These are phyloP conservation scores for Dorcus parallelipipedus DNA, from an alignment of 2,888 invertebrate genomes.

Conservation along the genomic window DNA sequence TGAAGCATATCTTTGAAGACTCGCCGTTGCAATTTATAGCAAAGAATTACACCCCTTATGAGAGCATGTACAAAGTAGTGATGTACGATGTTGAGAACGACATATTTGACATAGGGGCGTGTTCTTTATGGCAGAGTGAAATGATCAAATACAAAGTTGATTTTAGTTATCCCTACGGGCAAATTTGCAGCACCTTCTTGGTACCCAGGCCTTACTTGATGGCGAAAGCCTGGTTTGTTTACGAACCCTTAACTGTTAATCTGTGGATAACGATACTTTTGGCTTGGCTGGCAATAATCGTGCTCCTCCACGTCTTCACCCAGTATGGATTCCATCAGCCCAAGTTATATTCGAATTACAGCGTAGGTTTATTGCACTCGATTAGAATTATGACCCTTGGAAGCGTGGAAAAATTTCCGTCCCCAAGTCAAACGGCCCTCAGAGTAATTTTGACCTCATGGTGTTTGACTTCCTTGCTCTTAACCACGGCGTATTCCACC, in stretches of 20 bases:
- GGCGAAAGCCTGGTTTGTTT: constrained; percentile 20
- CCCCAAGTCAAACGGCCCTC: constrained; percentile 6
- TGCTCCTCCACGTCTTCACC: constrained; percentile 1
- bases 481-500: constrained; percentile 23
- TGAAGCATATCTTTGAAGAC: neutral
- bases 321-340: neutral
- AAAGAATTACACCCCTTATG: neutral
- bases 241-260: constrained; percentile 15
- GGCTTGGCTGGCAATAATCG: neutral
- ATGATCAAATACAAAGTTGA: neutral
- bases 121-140: constrained; percentile 6
- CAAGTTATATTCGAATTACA: constrained; percentile 5
- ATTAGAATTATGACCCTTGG: constrained; percentile 8
- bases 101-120: neutral
- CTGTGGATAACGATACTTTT: constrained; percentile 3
- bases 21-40: constrained; percentile 3
- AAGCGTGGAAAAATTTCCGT: constrained; percentile 5
- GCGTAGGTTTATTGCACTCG: constrained; percentile 2
- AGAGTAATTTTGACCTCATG: constrained; percentile 15
- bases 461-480: constrained; percentile 15
- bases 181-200: constrained; percentile 24
- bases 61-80: neutral
- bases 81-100: constrained; percentile 1
- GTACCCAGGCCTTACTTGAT: constrained; percentile 25
- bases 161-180: constrained; percentile 1